phyloP scores from a whole-genome alignment of 2,888 invertebrate genomes.

The Drosophila prostipennis region DNA sequence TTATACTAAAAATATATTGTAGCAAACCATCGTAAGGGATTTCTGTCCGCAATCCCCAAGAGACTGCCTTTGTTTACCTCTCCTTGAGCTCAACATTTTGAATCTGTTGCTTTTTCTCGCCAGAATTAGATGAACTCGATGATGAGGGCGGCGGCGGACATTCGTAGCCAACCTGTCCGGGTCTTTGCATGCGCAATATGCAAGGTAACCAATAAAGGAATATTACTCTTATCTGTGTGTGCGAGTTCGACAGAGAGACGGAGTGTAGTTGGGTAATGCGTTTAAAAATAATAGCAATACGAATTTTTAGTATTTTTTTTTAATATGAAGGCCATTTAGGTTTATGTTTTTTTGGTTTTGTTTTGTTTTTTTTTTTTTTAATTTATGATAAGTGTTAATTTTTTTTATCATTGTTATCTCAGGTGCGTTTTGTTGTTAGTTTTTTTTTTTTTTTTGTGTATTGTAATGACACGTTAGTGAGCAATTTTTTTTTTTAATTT shows the following conservation, averaged over 20 bases:
- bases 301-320: conserved; percentile 51
- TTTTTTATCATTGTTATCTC: conserved; percentile 40
- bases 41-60: background rate
- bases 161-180: conserved; percentile 86
- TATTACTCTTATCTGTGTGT: conserved; percentile 91
- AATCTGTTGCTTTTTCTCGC: conserved; percentile 86
- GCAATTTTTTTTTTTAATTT: background rate
- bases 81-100: conserved; percentile 94
- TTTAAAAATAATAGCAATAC: conserved; percentile 75
- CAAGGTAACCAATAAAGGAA: conserved; percentile 99
- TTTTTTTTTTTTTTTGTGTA: conserved; percentile 25
- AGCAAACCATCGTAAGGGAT: no score
- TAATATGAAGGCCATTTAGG: conserved; percentile 42
- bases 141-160: conserved; percentile 85
- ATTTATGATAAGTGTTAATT: conserved; percentile 22
- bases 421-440: conserved; percentile 15
- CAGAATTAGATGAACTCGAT: conserved; percentile 86
- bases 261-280: conserved; percentile 77
- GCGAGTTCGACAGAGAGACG: conserved; percentile 76
- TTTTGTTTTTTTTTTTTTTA: conserved; percentile 43
- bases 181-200: conserved; percentile 95
- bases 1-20: no score
- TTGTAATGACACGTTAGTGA: conserved; percentile 9
- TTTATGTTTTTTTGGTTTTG: conserved; percentile 40
- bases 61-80: conserved; percentile 83